phyloP scores from a whole-genome alignment of 2,888 invertebrate genomes.

The Opisthograptis luteolata region DNA sequence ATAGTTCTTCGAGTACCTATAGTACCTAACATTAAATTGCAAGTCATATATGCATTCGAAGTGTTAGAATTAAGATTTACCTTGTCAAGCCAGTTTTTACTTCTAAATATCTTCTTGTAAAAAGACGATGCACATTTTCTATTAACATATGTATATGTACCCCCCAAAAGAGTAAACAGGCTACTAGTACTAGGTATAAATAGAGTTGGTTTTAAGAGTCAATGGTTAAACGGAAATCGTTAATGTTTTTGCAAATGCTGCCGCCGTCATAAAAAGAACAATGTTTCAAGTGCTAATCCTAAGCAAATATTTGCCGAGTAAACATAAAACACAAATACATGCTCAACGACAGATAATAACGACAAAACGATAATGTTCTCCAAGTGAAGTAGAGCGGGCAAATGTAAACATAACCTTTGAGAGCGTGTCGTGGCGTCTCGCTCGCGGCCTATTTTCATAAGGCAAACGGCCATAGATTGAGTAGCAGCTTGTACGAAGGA shows the following conservation, averaged over 20 bases:
- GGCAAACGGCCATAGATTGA: conserved; percentile 19
- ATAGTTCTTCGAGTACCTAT: no score
- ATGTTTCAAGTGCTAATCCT: conserved; percentile 19
- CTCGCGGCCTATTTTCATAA: conserved; percentile 54
- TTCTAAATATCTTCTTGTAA: no score
- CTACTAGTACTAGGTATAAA: no score
- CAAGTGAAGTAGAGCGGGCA: conserved; percentile 42
- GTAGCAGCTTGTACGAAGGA: conserved; percentile 7
- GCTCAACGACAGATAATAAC: conserved; percentile 29
- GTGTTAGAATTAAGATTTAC: no score
- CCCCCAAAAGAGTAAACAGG: no score
- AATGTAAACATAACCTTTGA: conserved; percentile 62
- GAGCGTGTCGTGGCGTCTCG: conserved; percentile 51
- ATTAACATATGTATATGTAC: no score
- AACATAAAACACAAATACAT: no score
- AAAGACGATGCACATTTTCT: no score
- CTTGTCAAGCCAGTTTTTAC: no score
- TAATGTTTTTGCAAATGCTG: not conserved
- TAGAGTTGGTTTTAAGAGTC: no score
- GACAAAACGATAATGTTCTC: conserved; percentile 41
- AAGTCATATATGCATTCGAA: no score
- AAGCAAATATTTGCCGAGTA: conserved; percentile 28
- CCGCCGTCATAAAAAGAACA: not conserved
- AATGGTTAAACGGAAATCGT: not conserved
- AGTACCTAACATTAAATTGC: no score